Base-by-base conservation (phyloP, 2,888 invertebrate species). In the Aphelenchoides bicaudatus region DNA sequence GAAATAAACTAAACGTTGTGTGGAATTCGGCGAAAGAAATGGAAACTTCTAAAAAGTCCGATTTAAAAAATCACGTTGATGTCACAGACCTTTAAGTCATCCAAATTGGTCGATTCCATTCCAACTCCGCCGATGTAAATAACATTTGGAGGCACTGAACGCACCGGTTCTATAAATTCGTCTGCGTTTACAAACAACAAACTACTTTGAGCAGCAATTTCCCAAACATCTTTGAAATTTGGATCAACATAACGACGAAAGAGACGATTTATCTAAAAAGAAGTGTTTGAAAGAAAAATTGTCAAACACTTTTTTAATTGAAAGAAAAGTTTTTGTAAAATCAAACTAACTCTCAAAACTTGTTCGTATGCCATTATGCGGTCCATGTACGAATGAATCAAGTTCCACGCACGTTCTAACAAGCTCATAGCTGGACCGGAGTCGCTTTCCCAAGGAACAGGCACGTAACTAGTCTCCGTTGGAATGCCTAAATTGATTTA, bases 361-460 rank as follows among this genome's bases (percentile, higher is more conserved):
- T 29, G 25, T 48, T 48, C 49, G 23, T 27, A 25, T 29, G 49
- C 25, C 13, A 27, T 28, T 10, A 48, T 16, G 13, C 49, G 49
- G 27, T 28, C 49, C 19, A 27, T 25, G 49, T 48, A 48, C 19
- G 19, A 31, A 27, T 25, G 49, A 1, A 48, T 10, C 31, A 73
- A 34, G 56, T 75, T 75, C 50, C 61, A 59, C 2, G 61, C 49
- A 31, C 75, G 52, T 29, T 74, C 68, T 63, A 62, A 64, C 38
- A 75, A 67, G 29, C 43, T 52, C 74, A 75, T 74, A 16, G 46
- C 57, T 29, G 73, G 72, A n/a, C 73, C 63, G 48, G 67, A 65
- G 19, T 68, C 66, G 50, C 63, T 68, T 34, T 72, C 70, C 46
- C 72, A 70, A 31, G 73, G 65, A 2, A 68, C 65, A 19, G 75